These are phyloP conservation scores for Apotomis capreana DNA, from an alignment of 2,888 invertebrate species.

Conservation along the genomic window DNA sequence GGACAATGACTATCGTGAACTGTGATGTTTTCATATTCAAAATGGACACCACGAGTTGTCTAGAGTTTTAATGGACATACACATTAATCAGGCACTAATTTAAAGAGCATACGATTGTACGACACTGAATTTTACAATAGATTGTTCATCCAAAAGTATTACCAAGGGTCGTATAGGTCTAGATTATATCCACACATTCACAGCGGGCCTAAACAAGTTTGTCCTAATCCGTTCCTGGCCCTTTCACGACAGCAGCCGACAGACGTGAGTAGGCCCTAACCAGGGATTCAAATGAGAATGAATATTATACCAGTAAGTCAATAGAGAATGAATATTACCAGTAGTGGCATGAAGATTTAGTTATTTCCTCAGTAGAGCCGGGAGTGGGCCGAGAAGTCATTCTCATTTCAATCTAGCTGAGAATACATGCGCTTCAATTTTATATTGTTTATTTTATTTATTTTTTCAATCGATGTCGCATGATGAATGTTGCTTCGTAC, in stretches of 20 bases:
- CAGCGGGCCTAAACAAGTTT: conserved; percentile 40
- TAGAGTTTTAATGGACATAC: no score
- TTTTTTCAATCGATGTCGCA: conserved; percentile 72
- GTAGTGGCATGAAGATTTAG: conserved; percentile 56
- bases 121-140: neutral
- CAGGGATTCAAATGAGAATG: conserved; percentile 80
- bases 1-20: no score
- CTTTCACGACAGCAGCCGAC: conserved; percentile 40
- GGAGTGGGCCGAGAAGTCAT: conserved; percentile 66
- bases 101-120: no score
- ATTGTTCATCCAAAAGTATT: conserved; percentile 16
- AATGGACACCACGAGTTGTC: no score
- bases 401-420: conserved; percentile 77
- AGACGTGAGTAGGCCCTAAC: conserved; percentile 63
- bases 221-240: neutral
- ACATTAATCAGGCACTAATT: no score
- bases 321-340: conserved; percentile 13
- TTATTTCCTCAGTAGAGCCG: conserved; percentile 39
- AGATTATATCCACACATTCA: conserved; percentile 5
- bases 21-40: no score
- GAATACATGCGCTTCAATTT: conserved; percentile 59
- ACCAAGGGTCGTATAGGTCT: neutral
- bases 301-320: conserved; percentile 39
- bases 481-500: conserved; percentile 76
- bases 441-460: conserved; percentile 50